Conservation (phyloP, 2,113 vertebrate genomes). For the Sinocyclocheilus grahami region DNA sequence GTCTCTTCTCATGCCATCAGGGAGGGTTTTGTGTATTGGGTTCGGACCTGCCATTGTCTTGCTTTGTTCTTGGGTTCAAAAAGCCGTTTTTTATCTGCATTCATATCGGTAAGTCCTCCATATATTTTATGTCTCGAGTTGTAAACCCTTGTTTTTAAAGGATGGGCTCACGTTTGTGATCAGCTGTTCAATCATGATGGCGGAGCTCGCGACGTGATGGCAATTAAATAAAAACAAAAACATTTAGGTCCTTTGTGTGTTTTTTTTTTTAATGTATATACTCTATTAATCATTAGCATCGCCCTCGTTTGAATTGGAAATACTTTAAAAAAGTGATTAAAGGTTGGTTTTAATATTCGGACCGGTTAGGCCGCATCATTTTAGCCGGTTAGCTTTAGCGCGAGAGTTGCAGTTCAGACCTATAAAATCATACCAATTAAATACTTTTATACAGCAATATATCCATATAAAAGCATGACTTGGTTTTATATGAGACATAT, state of each 20-base stretch:
- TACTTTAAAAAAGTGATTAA: not conserved
- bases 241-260: not conserved
- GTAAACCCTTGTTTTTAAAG: not conserved
- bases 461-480: too few relatives aligned
- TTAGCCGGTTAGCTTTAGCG: conserved; percentile 37
- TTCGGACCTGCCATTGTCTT: conserved; percentile 57
- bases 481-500: not conserved
- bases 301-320: not conserved
- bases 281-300: not conserved
- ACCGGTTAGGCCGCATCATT: conserved; percentile 15
- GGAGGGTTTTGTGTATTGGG: conserved; percentile 72
- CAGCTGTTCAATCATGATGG: conserved; percentile 21
- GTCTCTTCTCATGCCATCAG: conserved; percentile 41
- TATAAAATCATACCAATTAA: not conserved
- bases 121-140: too few relatives aligned
- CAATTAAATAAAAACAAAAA: not conserved
- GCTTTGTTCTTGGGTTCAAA: conserved; percentile 65
- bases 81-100: conserved; percentile 80
- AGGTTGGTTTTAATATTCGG: not conserved
- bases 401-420: not conserved
- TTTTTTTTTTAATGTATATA: too few relatives aligned
- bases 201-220: not conserved
- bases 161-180: not conserved
- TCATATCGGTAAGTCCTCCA: conserved; percentile 75
- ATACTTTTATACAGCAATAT: not conserved